Percentiles rank a stretch among this genome's conserved stretches.
phyloP scores from a whole-genome alignment of 37 sponge, comb jelly and placozoan genomes.

The Tethya wilhelma region DNA sequence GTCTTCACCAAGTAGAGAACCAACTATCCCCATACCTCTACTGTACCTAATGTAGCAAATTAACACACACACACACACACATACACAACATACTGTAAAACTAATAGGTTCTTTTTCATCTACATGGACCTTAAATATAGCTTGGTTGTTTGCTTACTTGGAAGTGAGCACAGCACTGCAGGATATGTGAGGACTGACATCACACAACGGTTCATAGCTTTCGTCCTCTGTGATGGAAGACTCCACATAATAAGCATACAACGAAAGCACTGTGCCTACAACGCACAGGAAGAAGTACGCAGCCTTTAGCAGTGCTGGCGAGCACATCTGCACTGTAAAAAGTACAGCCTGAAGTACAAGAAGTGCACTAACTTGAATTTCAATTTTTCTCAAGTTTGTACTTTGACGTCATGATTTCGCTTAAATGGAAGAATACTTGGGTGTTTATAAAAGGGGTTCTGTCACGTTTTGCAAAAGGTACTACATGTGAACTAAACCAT shows the following conservation, averaged over 20 bases:
- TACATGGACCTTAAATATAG: neutral
- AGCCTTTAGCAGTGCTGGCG: neutral
- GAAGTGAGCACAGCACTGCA: conserved; percentile 73
- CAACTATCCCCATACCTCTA: conserved; percentile 55
- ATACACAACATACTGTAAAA: too few species aligned
- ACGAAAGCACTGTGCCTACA: conserved; percentile 20
- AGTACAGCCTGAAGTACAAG: too few species aligned
- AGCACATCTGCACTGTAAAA: too few species aligned
- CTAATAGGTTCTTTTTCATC: neutral
- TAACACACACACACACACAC: too few species aligned
- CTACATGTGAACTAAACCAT: too few species aligned
- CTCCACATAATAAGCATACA: conserved; percentile 64
- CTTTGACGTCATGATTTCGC: too few species aligned
- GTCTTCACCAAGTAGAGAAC: conserved; percentile 55
- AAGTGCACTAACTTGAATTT: too few species aligned
- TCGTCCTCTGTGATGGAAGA: conserved; percentile 17
- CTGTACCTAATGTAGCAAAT: conserved; percentile 57
- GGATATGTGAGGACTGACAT: conserved; percentile 46
- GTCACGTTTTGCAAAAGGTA: too few species aligned
- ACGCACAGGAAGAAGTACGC: neutral
- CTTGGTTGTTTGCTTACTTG: conserved; percentile 5
- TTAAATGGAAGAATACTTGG: too few species aligned
- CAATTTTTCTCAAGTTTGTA: too few species aligned
- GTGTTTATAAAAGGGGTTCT: too few species aligned
- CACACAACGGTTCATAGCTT: conserved; percentile 61